These are phyloP conservation scores for Melinaea marsaeus DNA, from an alignment of 2,888 invertebrate species.

Conservation along the genomic window DNA sequence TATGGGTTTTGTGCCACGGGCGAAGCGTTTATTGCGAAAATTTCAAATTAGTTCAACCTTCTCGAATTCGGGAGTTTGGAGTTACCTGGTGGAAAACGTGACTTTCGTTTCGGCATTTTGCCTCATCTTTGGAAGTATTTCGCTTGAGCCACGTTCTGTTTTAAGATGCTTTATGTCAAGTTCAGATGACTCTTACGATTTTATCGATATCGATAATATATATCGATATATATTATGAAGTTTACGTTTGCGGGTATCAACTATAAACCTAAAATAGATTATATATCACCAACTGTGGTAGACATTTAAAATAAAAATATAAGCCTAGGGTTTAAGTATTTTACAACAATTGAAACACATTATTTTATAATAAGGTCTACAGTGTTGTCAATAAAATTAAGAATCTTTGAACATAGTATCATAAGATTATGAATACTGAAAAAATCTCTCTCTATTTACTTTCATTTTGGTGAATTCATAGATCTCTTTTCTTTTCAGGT, in stretches of 20 bases:
- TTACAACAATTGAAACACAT: no score
- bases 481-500: constrained; percentile 81
- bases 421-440: no score
- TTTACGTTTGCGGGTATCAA: no score
- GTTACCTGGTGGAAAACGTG: constrained; percentile 61
- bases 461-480: constrained; percentile 14
- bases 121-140: constrained; percentile 44
- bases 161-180: constrained; percentile 26
- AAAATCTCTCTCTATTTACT: no score
- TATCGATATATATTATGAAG: constrained; percentile 7
- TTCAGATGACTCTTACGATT: constrained; percentile 32
- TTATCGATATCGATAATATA: constrained; percentile 9
- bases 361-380: no score
- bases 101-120: constrained; percentile 35
- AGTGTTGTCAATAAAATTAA: no score
- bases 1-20: constrained; percentile 54
- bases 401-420: no score
- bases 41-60: constrained; percentile 58
- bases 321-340: no score
- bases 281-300: no score
- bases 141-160: constrained; percentile 46
- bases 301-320: no score
- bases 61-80: constrained; percentile 47
- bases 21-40: constrained; percentile 65
- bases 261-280: no score